Evolutionary conservation across 2,797 vertebrate genomes (phyloP).

Genomic region (Fistularia commersonii): DNA sequence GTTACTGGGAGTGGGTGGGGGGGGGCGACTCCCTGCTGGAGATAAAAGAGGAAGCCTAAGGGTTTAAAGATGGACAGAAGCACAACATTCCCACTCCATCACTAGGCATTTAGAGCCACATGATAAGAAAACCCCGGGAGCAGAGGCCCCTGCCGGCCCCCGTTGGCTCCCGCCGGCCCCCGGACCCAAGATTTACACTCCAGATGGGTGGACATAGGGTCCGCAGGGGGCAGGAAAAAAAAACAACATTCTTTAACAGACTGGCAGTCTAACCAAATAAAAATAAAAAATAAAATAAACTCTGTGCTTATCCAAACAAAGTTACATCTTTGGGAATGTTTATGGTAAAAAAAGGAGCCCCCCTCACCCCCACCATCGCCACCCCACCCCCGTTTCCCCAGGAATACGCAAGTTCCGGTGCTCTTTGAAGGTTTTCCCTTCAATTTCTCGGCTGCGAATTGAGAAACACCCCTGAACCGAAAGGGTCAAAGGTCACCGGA

Average conservation of each 20-base stretch:
- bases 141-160: slow-evolving; percentile 11
- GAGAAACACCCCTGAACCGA: too few relatives aligned
- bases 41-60: slow-evolving; percentile 59
- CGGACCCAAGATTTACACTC: slow-evolving; percentile 57
- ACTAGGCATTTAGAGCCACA: slow-evolving; percentile 27
- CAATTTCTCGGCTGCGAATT: too few relatives aligned
- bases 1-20: too few relatives aligned
- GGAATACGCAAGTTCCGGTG: too few relatives aligned
- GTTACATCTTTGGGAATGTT: slow-evolving; percentile 67
- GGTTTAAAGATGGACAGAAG: slow-evolving; percentile 52
- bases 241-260: slow-evolving; percentile 59
- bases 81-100: slow-evolving; percentile 43
- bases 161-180: slow-evolving; percentile 36
- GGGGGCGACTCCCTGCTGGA: slow-evolving; percentile 37
- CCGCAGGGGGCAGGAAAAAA: slow-evolving; percentile 52
- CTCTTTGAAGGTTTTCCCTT: too few relatives aligned
- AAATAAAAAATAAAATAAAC: too few relatives aligned
- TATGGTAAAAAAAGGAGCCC: slow-evolving; percentile 17
- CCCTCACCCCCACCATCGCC: not conserved
- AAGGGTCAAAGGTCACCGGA: too few relatives aligned
- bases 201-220: slow-evolving; percentile 35
- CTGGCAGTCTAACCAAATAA: slow-evolving; percentile 30
- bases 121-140: slow-evolving; percentile 55
- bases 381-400: too few relatives aligned
- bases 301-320: too few relatives aligned